A percentile compares a stretch with the other conserved stretches of the same genome.
phyloP scores from a whole-genome alignment of 2,888 invertebrate species.

The Pherbina coryleti region DNA sequence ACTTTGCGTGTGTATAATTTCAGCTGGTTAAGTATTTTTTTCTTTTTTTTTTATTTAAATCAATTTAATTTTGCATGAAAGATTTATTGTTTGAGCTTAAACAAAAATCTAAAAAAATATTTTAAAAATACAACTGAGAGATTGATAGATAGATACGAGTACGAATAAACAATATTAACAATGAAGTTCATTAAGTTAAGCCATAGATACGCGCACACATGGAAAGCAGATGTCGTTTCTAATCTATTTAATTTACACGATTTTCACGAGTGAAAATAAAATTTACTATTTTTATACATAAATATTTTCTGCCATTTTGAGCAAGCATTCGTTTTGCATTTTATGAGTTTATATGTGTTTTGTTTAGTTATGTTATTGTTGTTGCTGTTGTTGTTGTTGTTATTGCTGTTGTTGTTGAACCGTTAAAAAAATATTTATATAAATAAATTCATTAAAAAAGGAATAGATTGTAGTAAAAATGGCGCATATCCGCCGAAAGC shows the following conservation, averaged over 20 bases:
- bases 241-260: constrained; percentile 25
- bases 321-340: too few relatives aligned
- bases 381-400: neutral
- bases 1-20: too few relatives aligned
- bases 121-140: neutral
- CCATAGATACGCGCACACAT: constrained; percentile 6
- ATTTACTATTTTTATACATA: too few relatives aligned
- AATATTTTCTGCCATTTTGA: too few relatives aligned
- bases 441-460: neutral
- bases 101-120: neutral
- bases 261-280: constrained; percentile 7
- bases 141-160: neutral
- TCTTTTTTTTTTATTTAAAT: neutral
- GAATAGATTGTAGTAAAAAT: neutral
- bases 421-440: constrained; percentile 8
- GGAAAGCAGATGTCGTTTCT: constrained; percentile 19
- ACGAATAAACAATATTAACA: neutral
- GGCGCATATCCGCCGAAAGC: neutral
- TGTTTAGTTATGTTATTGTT: too few relatives aligned
- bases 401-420: neutral
- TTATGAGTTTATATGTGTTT: neutral
- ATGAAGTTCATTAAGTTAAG: constrained; percentile 5
- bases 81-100: neutral
- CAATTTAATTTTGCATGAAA: neutral
- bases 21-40: neutral